These are phyloP conservation scores for Rhinichthys osculus DNA, from an alignment of 2,797 vertebrate species.

Conservation along the genomic window DNA sequence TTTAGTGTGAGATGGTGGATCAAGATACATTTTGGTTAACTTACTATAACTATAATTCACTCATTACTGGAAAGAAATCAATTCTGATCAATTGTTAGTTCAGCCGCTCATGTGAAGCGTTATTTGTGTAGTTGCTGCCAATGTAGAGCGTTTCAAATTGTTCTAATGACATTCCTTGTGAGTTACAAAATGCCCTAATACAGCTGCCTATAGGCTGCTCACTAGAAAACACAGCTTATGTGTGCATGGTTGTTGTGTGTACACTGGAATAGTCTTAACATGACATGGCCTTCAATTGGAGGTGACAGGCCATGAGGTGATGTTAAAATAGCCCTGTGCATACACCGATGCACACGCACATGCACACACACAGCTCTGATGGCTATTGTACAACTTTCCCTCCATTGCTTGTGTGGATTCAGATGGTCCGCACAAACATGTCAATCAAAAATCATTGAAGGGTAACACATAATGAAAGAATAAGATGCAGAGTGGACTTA, in stretches of 20 bases:
- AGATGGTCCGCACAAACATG: conserved; percentile 21
- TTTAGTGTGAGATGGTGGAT: neutral
- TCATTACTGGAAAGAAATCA: neutral
- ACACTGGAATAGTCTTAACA: neutral
- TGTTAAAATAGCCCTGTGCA: conserved; percentile 37
- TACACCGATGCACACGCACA: neutral
- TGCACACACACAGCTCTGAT: neutral
- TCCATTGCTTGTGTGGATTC: conserved; percentile 20
- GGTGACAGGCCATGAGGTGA: conserved; percentile 50
- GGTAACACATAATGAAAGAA: conserved; percentile 31
- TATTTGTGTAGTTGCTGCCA: neutral
- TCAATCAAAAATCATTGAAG: conserved; percentile 44
- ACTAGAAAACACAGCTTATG: conserved; percentile 1
- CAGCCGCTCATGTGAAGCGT: neutral
- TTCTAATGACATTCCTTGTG: neutral
- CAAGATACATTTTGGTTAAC: neutral
- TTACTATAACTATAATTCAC: neutral
- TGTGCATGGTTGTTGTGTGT: neutral
- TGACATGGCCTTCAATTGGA: conserved; percentile 44
- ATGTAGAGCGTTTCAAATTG: neutral
- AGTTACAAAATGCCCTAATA: conserved; percentile 11
- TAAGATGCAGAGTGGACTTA: conserved; percentile 37
- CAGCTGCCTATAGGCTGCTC: neutral
- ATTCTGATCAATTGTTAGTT: neutral
- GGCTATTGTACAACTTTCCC: conserved; percentile 1